These are phyloP conservation scores for Glaucomys volans DNA, from an alignment of 2,113 vertebrate species.

Conservation along the genomic window DNA sequence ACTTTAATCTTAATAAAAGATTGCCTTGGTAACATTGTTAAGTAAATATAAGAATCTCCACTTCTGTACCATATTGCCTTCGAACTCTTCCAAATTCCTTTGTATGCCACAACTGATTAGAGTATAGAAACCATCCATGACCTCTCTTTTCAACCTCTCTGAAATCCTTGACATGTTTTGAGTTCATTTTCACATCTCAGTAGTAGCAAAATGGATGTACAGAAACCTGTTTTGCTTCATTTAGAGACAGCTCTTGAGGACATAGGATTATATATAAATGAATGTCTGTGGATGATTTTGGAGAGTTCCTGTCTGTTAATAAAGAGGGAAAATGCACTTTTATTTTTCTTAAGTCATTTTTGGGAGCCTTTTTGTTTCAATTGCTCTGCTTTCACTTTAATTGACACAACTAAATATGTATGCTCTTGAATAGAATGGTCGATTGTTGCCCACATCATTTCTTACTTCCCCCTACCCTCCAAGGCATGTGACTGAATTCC, in stretches of 20 bases:
- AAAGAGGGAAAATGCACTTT: background rate
- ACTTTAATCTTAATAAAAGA: background rate
- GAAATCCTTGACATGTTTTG: background rate
- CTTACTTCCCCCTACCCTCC: background rate
- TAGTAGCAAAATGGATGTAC: background rate
- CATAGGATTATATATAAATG: background rate
- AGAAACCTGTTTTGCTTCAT: background rate
- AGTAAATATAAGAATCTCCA: background rate
- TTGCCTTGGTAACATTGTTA: background rate
- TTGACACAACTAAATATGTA: background rate
- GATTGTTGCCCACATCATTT: background rate
- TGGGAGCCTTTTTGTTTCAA: background rate
- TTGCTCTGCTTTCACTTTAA: background rate
- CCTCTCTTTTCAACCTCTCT: background rate
- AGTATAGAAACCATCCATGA: background rate
- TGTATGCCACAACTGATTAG: background rate
- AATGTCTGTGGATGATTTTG: background rate
- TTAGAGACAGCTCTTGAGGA: background rate
- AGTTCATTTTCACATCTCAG: background rate
- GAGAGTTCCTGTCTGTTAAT: background rate
- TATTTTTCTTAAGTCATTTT: background rate
- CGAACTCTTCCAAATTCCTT: background rate
- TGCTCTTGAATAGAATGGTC: background rate
- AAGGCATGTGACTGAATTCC: background rate
- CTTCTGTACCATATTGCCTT: background rate